Conservation (phyloP, 2,797 vertebrate genomes). For the Ptychobarbus kaznakovi region DNA sequence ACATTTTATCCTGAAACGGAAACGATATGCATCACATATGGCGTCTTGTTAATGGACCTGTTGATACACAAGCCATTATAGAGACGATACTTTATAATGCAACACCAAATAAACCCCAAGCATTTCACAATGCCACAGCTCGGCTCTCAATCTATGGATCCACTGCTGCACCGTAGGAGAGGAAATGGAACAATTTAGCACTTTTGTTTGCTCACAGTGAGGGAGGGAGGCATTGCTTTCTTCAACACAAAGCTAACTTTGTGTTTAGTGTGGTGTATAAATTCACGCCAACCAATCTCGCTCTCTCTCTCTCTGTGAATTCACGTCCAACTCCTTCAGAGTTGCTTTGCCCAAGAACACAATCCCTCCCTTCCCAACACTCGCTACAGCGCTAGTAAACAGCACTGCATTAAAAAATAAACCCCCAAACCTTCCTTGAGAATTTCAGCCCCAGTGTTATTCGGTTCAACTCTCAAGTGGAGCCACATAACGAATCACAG, state of each 20-base stretch:
- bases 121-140: conserved; percentile 28
- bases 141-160: conserved; percentile 51
- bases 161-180: conserved; percentile 55
- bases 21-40: not conserved
- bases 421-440: conserved; percentile 88
- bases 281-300: conserved; percentile 73
- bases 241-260: conserved; percentile 80
- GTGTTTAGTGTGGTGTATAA: conserved; percentile 76
- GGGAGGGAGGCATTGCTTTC: conserved; percentile 62
- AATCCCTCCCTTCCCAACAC: conserved; percentile 64
- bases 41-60: conserved; percentile 43
- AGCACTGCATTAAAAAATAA: conserved; percentile 90
- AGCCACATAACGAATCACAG: conserved; percentile 87
- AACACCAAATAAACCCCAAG: conserved; percentile 31
- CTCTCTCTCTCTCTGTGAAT: conserved; percentile 55
- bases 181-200: conserved; percentile 62
- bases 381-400: conserved; percentile 79
- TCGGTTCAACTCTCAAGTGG: conserved; percentile 89
- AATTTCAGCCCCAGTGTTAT: conserved; percentile 88
- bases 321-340: conserved; percentile 43
- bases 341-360: conserved; percentile 45
- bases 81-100: conserved; percentile 13
- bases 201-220: conserved; percentile 66
- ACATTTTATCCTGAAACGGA: not conserved
- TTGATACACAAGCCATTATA: conserved; percentile 44